Base-by-base conservation (phyloP, 2,888 invertebrate genomes). In the Julus scanicus region DNA sequence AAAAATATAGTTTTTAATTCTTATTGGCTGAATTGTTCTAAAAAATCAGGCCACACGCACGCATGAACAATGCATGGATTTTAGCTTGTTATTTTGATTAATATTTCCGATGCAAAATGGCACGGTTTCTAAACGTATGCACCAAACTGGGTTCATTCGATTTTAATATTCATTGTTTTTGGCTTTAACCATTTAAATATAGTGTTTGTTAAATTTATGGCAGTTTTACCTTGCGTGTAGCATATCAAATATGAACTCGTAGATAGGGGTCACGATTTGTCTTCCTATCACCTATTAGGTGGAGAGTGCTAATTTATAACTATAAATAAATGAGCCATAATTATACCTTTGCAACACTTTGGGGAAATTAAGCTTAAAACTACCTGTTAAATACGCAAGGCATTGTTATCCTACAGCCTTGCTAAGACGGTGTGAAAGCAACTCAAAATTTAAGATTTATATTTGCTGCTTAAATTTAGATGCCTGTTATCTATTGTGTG, bases 291-390 rank as follows among this genome's bases (percentile, higher is more conserved):
- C 39, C 63, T 40, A 39, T 6, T n/a, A 84, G 13, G 39, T 44
- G 44, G 84, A 44, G 84, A 29, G 84, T 84, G 84, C 44, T 84
- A 37, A 84, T 84, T 84, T 84, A 84, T 84, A 39, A 44, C 84
- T 84, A 84, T 84, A 39, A 84, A 84, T 84, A 84, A 84, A 84
- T 84, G 84, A 37, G 84, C 39, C 84, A 44, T 84, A 84, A 84
- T 84, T 84, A 84, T 84, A 84, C 40, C 37, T 84, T 84, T 84
- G 29, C 29, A 39, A 11, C 17, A 63, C 63, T 63, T 63, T 63
- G 20, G 63, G 63, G 20, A 63, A 63, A 63, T 63, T 63, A 63
- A 63, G 63, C 63, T 63, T 63, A 63, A 63, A 63, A 63, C 63
- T 63, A 63, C 63, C 63, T 63, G 63, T 63, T 63, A 63, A 63